phyloP scores from a whole-genome alignment of 2,888 invertebrate species.

The Rhagonycha lutea region DNA sequence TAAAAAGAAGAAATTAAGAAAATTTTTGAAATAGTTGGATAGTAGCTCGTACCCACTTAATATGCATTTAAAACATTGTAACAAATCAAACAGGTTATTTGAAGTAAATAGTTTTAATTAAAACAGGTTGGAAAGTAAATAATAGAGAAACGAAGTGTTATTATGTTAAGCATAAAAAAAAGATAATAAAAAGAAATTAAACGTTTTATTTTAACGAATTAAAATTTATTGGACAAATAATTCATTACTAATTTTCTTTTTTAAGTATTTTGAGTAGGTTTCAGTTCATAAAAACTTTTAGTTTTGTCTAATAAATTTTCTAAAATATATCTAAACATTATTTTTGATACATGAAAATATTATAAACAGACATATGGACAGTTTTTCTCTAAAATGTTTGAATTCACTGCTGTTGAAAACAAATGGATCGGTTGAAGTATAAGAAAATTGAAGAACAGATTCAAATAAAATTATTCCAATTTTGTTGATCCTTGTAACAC shows the following conservation, averaged over 20 bases:
- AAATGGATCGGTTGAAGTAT: too few species aligned
- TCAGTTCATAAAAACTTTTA: neutral
- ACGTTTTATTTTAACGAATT: neutral
- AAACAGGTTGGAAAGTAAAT: neutral
- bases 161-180: neutral
- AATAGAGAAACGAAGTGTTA: neutral
- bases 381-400: too few species aligned
- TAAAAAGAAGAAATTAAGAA: neutral
- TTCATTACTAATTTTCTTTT: neutral
- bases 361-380: too few species aligned
- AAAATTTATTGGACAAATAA: neutral
- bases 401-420: too few species aligned
- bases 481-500: too few species aligned
- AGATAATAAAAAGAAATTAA: neutral
- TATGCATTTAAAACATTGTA: neutral
- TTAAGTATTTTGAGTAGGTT: neutral
- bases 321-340: too few species aligned
- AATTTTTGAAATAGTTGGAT: neutral
- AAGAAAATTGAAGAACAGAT: too few species aligned
- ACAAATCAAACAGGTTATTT: neutral
- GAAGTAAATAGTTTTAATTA: neutral
- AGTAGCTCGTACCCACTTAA: neutral
- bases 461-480: too few species aligned
- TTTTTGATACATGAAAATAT: too few species aligned
- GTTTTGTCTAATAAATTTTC: too few species aligned